Conservation (phyloP, 2,888 invertebrate genomes). For the Ceramica pisi region DNA sequence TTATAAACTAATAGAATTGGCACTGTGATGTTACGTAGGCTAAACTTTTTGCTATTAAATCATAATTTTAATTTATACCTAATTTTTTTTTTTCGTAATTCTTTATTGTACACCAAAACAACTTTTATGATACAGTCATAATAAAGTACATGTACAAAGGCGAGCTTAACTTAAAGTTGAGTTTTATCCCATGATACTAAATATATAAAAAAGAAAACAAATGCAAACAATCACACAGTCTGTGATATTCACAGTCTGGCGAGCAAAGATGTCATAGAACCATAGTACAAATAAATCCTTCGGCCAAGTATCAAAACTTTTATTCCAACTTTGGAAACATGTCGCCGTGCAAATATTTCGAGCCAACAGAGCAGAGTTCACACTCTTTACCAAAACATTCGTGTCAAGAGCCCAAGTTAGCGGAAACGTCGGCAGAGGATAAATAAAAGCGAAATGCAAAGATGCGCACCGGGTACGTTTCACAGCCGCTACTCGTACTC, state of each 20-base stretch:
- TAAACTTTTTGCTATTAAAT: too few species aligned
- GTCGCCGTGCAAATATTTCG: conserved; percentile 72
- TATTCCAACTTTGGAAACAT: conserved; percentile 54
- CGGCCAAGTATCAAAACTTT: conserved; percentile 38
- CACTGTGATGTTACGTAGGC: too few species aligned
- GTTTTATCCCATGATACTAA: too few species aligned
- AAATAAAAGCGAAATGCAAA: conserved; percentile 73
- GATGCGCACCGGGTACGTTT: conserved; percentile 57
- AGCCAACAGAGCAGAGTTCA: conserved; percentile 71
- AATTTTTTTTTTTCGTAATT: too few species aligned
- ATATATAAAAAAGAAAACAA: not conserved
- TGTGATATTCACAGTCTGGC: not conserved
- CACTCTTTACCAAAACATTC: conserved; percentile 74
- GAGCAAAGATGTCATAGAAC: not conserved
- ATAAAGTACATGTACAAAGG: too few species aligned
- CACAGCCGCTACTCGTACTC: conserved; percentile 58
- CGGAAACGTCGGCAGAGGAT: conserved; percentile 66
- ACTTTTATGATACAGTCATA: too few species aligned
- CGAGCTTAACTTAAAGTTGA: too few species aligned
- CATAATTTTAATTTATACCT: too few species aligned
- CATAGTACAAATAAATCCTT: conserved; percentile 56
- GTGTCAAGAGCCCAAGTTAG: conserved; percentile 71
- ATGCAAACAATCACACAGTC: not conserved
- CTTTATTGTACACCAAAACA: too few species aligned
- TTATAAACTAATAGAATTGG: too few species aligned